Conservation (phyloP, 2,888 invertebrate species). For the Yponomeuta malinellus region DNA sequence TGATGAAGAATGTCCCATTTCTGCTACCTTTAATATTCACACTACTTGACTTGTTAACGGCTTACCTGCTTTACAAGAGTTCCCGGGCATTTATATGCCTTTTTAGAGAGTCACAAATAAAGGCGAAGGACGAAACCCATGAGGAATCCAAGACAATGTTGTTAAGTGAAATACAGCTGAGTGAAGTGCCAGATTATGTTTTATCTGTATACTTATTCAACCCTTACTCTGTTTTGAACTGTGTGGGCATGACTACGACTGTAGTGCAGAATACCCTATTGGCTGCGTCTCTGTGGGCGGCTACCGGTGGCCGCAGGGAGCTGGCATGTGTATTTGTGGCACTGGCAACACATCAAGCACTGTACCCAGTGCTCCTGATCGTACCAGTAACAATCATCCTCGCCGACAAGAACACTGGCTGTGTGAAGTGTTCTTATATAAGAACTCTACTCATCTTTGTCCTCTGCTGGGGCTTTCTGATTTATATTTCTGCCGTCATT, state of each 20-base stretch:
- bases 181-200: constrained; percentile 81
- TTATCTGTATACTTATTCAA: constrained; percentile 89
- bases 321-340: constrained; percentile 82
- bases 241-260: constrained; percentile 92
- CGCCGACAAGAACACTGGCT: constrained; percentile 70
- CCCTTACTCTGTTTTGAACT: constrained; percentile 90
- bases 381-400: constrained; percentile 87
- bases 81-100: constrained; percentile 80
- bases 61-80: constrained; percentile 81
- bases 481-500: constrained; percentile 78
- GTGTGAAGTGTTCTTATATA: constrained; percentile 63
- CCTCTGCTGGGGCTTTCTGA: constrained; percentile 68
- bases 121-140: constrained; percentile 69
- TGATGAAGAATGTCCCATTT: constrained; percentile 72
- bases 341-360: constrained; percentile 86
- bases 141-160: constrained; percentile 74
- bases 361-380: constrained; percentile 88
- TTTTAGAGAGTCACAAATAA: constrained; percentile 70
- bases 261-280: constrained; percentile 91
- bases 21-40: constrained; percentile 81
- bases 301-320: constrained; percentile 79
- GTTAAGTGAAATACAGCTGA: constrained; percentile 72
- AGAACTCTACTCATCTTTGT: constrained; percentile 71
- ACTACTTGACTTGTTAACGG: constrained; percentile 84
- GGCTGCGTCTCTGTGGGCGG: constrained; percentile 81